A percentile compares a stretch with the other conserved stretches of the same genome.
Conservation (phyloP, 2,797 vertebrate species). For the Falco peregrinus region DNA sequence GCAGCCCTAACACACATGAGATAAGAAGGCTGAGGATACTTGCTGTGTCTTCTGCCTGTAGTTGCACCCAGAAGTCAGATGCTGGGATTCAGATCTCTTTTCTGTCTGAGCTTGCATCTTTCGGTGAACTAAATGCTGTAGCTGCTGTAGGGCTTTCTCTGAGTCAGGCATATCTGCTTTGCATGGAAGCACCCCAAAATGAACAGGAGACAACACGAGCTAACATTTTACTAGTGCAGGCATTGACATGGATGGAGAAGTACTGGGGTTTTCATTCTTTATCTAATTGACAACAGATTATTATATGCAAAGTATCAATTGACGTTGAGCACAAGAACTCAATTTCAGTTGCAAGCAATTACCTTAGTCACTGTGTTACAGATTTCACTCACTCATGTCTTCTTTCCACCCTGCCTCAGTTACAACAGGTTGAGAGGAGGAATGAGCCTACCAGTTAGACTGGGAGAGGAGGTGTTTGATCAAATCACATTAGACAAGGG, state of each 20-base stretch:
- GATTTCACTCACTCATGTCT: neutral
- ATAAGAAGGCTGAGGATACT: neutral
- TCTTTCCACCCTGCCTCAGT: neutral
- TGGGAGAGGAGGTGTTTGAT: neutral
- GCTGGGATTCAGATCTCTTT: neutral
- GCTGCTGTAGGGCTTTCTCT: neutral
- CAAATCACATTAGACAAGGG: neutral
- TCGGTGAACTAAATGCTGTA: neutral
- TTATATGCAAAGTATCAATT: neutral
- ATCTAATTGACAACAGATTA: neutral
- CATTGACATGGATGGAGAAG: neutral
- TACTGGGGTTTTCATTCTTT: neutral
- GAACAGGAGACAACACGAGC: neutral
- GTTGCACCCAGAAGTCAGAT: neutral
- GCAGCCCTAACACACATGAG: neutral
- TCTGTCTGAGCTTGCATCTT: conserved; percentile 2
- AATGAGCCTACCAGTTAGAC: neutral
- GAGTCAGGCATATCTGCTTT: neutral
- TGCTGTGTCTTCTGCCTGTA: neutral
- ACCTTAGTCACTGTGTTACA: neutral
- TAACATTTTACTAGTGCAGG: neutral
- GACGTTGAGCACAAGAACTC: neutral
- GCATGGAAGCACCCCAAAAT: neutral
- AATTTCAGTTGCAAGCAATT: neutral
- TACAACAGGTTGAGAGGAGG: neutral